A percentile compares a stretch with the other conserved stretches of the same genome.
Evolutionary conservation across 1,140 invertebrate species (phyloP).

Genomic region (Cheumatopsyche charites): DNA sequence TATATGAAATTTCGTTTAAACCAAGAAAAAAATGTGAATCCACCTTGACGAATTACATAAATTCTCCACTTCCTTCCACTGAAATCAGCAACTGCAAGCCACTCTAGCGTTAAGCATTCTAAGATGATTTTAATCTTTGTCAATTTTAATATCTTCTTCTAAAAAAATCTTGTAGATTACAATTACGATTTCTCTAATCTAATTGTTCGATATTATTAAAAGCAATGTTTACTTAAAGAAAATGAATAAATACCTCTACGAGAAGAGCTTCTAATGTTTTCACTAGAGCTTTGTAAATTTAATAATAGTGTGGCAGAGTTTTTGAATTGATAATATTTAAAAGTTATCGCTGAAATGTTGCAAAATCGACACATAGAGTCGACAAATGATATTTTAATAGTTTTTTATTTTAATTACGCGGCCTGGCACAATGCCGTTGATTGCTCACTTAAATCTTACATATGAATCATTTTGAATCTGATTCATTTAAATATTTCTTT

Average conservation of each 20-base stretch:
- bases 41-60: constrained; percentile 30
- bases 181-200: constrained; percentile 28
- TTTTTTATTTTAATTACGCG: constrained; percentile 8
- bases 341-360: constrained; percentile 1
- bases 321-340: background rate
- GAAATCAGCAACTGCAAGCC: constrained; percentile 47
- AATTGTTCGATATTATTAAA: constrained; percentile 23
- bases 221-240: constrained; percentile 20
- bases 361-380: background rate
- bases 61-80: constrained; percentile 27
- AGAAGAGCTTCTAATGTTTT: constrained; percentile 36
- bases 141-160: constrained; percentile 29
- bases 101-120: constrained; percentile 31
- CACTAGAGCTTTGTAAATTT: constrained; percentile 35
- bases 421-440: constrained; percentile 40
- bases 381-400: constrained; percentile 10
- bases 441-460: constrained; percentile 35
- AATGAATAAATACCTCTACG: constrained; percentile 29
- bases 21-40: constrained; percentile 25
- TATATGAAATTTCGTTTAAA: constrained; percentile 3
- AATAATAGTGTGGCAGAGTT: constrained; percentile 13
- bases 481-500: constrained; percentile 15
- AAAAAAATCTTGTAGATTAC: constrained; percentile 23
- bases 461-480: background rate
- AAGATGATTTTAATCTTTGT: constrained; percentile 30